Evolutionary conservation across 1,140 invertebrate genomes (phyloP).

Genomic region (Orussus abietinus): DNA sequence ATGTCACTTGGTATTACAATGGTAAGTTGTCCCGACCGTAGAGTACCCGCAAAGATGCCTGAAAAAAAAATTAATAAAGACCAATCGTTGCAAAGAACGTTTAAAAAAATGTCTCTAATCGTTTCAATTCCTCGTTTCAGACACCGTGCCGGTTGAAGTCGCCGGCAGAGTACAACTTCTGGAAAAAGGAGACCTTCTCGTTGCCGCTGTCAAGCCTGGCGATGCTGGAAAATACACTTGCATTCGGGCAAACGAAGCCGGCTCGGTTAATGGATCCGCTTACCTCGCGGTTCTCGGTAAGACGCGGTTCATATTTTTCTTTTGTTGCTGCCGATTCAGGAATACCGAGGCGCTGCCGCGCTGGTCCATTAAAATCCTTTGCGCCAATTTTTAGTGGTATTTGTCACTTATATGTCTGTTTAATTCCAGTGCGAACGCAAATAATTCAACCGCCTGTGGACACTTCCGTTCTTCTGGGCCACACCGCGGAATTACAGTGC

Average conservation of each 20-base stretch:
- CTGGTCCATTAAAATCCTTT: too few relatives aligned
- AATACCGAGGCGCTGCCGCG: too few relatives aligned
- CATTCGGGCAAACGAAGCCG: constrained; percentile 82
- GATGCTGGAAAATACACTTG: constrained; percentile 90
- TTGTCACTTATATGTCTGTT: constrained; percentile 16
- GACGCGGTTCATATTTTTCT: too few relatives aligned
- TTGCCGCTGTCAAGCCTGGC: constrained; percentile 75
- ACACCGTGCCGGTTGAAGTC: constrained; percentile 55
- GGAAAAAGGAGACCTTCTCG: constrained; percentile 79
- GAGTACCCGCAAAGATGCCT: too few relatives aligned
- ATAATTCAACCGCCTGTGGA: constrained; percentile 89
- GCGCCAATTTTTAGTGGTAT: too few relatives aligned
- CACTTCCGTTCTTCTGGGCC: constrained; percentile 81
- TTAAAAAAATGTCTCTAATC: constrained; percentile 13
- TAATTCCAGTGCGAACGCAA: constrained; percentile 77
- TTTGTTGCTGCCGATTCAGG: too few relatives aligned
- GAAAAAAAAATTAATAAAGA: constrained; percentile 14
- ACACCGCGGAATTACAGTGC: constrained; percentile 87
- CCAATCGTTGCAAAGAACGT: constrained; percentile 9
- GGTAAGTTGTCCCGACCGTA: too few relatives aligned
- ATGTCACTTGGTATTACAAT: constrained; percentile 87
- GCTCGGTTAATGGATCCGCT: constrained; percentile 76
- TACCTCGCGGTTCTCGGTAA: constrained; percentile 79
- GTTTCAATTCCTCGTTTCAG: constrained; percentile 36
- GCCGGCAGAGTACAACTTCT: constrained; percentile 76